Percentiles rank a stretch among this genome's conserved stretches.
Conservation (phyloP, 1,140 invertebrate species). For the Halotydeus destructor region DNA sequence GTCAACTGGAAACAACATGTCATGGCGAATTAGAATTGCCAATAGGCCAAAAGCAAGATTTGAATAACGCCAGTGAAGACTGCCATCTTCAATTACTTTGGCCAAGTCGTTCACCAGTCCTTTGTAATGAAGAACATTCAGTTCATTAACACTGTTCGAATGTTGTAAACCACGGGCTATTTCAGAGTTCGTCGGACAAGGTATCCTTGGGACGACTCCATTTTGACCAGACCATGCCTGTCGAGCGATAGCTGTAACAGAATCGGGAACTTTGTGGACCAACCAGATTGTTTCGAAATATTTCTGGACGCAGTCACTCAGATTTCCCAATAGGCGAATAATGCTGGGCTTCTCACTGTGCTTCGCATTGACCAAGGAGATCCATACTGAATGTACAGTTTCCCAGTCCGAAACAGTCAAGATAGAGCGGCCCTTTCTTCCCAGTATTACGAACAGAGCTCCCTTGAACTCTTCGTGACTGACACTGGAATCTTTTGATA, state of each 20-base stretch:
- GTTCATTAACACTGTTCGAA: constrained; percentile 22
- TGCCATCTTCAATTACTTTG: constrained; percentile 36
- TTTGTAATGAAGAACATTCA: constrained; percentile 34
- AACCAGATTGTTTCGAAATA: constrained; percentile 30
- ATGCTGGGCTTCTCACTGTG: constrained; percentile 61
- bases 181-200: neutral
- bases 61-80: constrained; percentile 58
- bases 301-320: constrained; percentile 29
- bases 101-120: constrained; percentile 38
- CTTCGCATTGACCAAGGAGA: constrained; percentile 41
- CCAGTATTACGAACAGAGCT: constrained; percentile 47
- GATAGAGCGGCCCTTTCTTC: constrained; percentile 37
- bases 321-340: constrained; percentile 43
- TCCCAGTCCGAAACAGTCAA: constrained; percentile 51
- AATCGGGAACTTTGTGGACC: constrained; percentile 21
- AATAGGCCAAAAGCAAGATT: constrained; percentile 50
- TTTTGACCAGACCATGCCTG: neutral
- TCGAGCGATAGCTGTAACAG: neutral
- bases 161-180: neutral
- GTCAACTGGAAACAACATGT: constrained; percentile 37
- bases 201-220: neutral
- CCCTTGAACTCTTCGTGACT: constrained; percentile 57
- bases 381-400: constrained; percentile 45
- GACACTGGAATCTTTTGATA: constrained; percentile 33
- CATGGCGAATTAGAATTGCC: constrained; percentile 41